These are phyloP conservation scores for Tetramorium parvispinum DNA, from an alignment of 1,140 invertebrate species.

Conservation along the genomic window DNA sequence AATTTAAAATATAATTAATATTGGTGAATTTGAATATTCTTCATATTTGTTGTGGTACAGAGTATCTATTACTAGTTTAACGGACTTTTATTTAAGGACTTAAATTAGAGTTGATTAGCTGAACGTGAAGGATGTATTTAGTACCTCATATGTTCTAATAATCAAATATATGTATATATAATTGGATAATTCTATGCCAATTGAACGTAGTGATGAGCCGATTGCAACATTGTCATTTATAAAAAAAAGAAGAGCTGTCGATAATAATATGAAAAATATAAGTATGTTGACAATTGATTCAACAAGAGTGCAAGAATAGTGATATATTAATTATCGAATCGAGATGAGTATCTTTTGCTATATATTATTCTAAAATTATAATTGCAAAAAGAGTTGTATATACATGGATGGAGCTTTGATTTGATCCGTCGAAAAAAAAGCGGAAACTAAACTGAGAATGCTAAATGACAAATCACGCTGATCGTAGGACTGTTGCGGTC, in stretches of 20 bases:
- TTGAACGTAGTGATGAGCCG: slow-evolving; percentile 25
- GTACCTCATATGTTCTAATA: neutral
- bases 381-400: slow-evolving; percentile 15
- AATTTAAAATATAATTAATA: neutral
- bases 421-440: neutral
- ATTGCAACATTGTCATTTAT: slow-evolving; percentile 31
- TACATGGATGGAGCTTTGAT: slow-evolving; percentile 12
- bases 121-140: slow-evolving; percentile 14
- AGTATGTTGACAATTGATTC: slow-evolving; percentile 40
- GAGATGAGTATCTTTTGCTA: slow-evolving; percentile 46
- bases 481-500: neutral
- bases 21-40: too few species aligned
- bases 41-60: neutral
- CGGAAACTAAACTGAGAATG: neutral
- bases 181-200: slow-evolving; percentile 9
- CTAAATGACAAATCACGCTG: slow-evolving; percentile 45
- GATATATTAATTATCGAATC: slow-evolving; percentile 38
- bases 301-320: slow-evolving; percentile 56
- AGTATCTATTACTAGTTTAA: slow-evolving; percentile 8
- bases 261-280: slow-evolving; percentile 13
- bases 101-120: slow-evolving; percentile 18
- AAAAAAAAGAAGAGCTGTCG: neutral
- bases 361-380: slow-evolving; percentile 35
- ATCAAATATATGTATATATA: slow-evolving; percentile 20
- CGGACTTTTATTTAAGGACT: slow-evolving; percentile 9